Evolutionary conservation across 2,888 invertebrate genomes (phyloP), one percentile per base, ranked within the genome.

Genomic region (Zelleria hepariella): DNA sequence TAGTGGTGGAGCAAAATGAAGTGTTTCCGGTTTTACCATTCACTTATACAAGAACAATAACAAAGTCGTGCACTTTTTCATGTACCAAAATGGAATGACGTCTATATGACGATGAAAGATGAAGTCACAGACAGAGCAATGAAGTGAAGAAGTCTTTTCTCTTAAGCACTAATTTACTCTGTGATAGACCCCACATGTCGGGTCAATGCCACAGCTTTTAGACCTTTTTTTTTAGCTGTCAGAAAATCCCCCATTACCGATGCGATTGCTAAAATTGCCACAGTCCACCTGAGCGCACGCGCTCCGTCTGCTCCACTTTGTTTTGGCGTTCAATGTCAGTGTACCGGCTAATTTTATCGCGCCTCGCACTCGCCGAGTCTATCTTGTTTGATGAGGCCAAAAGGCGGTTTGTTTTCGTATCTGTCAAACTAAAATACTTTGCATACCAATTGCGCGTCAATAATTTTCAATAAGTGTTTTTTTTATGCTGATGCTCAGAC

Each of bases 261-360:
- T 73, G 70, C 71, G 69, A 73, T 76, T 73, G 72, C 75, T 78
- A 74, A 78, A 80, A 76, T 69, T 75, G 48, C 54, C 52, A 2
- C 56, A 47, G 71, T 63, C 70, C 72, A 81, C 80, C 77, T 80
- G 81, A 72, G 72, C 82, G 80, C 82, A 77, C 79, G 83, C 83
- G 84, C 79, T 66, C 71, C 72, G 67, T 74, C 74, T 77, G 81
- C 77, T 81, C 82, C 74, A 86, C 82, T 85, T 86, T 85, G 85
- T 84, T 86, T 84, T 86, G 82, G 81, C 86, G 86, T 87, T 86
- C 86, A 87, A 87, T 87, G 87, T 87, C 86, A 86, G 84, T 80
- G 82, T 86, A 86, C 83, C 81, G 78, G 82, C 86, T 87, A 87
- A 87, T 86, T 86, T 86, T 87, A 86, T 84, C 87, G 71, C 81